Base-by-base conservation (phyloP, 2,113 vertebrate species). In the Anolis carolinensis region DNA sequence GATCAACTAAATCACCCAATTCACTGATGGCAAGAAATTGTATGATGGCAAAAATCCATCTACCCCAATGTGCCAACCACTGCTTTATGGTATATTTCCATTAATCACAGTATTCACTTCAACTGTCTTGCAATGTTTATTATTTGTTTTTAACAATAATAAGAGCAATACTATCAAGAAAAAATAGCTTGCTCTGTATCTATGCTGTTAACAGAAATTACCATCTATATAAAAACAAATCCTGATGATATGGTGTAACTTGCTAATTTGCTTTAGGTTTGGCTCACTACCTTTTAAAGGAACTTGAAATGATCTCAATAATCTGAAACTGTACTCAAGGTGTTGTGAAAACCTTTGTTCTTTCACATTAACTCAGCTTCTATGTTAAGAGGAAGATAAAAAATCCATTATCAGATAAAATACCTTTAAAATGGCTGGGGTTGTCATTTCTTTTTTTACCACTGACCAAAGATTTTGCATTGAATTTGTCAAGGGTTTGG, bases 401-500 rank as follows among this genome's bases (percentile, higher is more conserved):
- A 52, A 36, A 36, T 83, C n/a, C 71, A 50, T 52, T 55, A 83
- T 59, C 68, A 59, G 81, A 83, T 52, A 72, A 52, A 7, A 34
- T 3, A 2, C 32, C 23, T 72, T 73, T 59, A 55, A 39, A 73
- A 25, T 62, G 32, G 32, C 21, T 4, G 1, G 23, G 50, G 30
- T 30, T 48, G 36, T 73, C 72, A 10, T 73, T 80, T 36, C 18
- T 32, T 68, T 68, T 70, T 70, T 70, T 20, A 52, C 14, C 39
- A 10, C 21, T 30, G 62, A 79, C 27, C 52, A 44, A 80, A 65
- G 36, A 30, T 11, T n/a, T 67, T 70, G 63, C 39, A 50, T 36
- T 7, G 79, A 32, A 81, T 52, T 59, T 63, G 82, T 52, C 82
- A 74, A 83, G 27, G 79, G 63, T 34, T 82, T 82, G 30, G 20